A percentile compares a stretch with the other conserved stretches of the same genome.
Evolutionary conservation across 1,140 invertebrate species (phyloP).

Genomic region (Ostrea edulis): DNA sequence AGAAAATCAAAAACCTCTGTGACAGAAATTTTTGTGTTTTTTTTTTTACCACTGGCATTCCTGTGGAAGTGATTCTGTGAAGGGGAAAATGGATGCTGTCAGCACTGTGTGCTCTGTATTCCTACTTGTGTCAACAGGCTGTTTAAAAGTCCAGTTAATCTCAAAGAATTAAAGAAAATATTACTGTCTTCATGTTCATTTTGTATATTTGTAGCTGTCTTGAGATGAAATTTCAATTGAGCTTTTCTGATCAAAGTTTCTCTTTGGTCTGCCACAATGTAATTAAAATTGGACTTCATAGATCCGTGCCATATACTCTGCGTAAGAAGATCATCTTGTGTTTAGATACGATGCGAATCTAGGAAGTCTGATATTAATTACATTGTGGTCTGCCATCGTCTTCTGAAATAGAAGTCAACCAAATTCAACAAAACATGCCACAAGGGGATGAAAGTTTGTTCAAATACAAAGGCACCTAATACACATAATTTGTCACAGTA

Average conservation of each 20-base stretch:
- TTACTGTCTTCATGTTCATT: not conserved
- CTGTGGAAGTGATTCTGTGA: not conserved
- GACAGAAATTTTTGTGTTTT: conserved; percentile 8
- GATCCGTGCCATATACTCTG: no score
- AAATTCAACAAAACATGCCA: no score
- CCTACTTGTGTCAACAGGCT: not conserved
- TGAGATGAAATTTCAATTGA: not conserved
- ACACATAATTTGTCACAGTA: no score
- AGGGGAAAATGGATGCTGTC: conserved; percentile 14
- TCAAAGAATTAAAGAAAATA: conserved; percentile 19
- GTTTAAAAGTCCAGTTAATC: conserved; percentile 32
- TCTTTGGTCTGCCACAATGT: not conserved
- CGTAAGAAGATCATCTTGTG: no score
- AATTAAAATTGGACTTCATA: no score
- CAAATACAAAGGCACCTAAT: no score
- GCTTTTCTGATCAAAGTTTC: not conserved
- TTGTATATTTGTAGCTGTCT: not conserved
- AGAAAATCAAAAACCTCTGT: conserved; percentile 22
- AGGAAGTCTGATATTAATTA: no score
- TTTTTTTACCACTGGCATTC: conserved; percentile 13
- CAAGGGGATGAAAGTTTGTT: no score
- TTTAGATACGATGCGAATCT: no score
- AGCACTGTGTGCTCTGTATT: conserved; percentile 9
- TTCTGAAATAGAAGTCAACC: no score
- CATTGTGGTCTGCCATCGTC: no score